phyloP scores from a whole-genome alignment of 2,797 vertebrate species.

The Centropyge bicolor region DNA sequence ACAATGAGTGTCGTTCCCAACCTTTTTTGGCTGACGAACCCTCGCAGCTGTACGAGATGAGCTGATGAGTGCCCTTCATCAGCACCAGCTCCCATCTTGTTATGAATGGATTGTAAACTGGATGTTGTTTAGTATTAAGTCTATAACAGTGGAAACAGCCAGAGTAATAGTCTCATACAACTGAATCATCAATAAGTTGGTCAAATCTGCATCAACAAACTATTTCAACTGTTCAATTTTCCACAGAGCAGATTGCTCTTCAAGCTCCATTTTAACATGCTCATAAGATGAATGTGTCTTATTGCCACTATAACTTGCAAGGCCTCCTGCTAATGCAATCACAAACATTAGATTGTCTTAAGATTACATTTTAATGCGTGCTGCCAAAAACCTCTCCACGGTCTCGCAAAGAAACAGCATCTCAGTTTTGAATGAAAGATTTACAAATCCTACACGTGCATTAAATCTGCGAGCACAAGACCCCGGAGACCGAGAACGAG shows the following conservation, averaged over 20 bases:
- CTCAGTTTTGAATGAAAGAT: slow-evolving; percentile 47
- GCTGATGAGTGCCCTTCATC: neutral
- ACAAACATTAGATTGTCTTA: slow-evolving; percentile 28
- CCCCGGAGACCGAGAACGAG: slow-evolving; percentile 34
- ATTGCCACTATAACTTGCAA: slow-evolving; percentile 5
- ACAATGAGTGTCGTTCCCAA: neutral
- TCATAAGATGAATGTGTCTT: neutral
- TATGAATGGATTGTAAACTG: neutral
- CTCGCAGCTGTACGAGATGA: neutral
- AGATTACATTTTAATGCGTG: slow-evolving; percentile 34
- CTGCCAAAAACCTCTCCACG: slow-evolving; percentile 37
- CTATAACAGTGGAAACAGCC: neutral
- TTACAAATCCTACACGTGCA: slow-evolving; percentile 55
- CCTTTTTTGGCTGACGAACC: neutral
- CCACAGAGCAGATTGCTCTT: neutral
- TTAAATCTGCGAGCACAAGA: slow-evolving; percentile 39
- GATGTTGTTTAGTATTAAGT: neutral
- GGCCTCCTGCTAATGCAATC: slow-evolving; percentile 41
- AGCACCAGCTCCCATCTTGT: neutral
- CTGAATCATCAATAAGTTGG: neutral
- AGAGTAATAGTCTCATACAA: neutral
- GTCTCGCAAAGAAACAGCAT: slow-evolving; percentile 35
- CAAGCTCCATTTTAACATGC: slow-evolving; percentile 16
- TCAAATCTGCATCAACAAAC: neutral
- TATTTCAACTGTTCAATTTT: neutral